Evolutionary conservation across 2,113 vertebrate species (phyloP).

Genomic region (Gallinago paraguaiae): DNA sequence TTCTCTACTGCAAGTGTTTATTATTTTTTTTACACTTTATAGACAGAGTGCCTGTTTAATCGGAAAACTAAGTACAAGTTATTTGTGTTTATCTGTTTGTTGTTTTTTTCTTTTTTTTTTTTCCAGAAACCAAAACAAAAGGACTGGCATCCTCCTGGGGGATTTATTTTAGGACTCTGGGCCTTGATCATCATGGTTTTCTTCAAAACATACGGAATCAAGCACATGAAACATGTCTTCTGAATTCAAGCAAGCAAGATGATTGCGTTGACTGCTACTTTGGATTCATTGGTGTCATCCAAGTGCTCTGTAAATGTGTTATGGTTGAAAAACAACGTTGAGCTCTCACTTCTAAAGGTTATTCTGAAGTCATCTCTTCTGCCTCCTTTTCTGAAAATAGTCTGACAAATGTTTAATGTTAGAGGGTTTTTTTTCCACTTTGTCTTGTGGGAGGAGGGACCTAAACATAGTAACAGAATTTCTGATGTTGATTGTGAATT

Average conservation of each 20-base stretch:
- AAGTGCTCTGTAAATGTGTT: neutral
- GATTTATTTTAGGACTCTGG: conserved; percentile 97
- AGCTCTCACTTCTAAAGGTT: neutral
- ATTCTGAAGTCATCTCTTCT: neutral
- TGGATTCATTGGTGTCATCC: neutral
- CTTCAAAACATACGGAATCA: conserved; percentile 95
- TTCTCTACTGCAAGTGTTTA: neutral
- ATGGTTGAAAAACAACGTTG: neutral
- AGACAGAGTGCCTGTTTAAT: neutral
- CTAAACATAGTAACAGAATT: neutral
- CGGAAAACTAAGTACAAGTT: neutral
- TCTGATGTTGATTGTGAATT: neutral
- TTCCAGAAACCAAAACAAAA: conserved; percentile 94
- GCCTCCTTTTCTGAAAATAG: neutral
- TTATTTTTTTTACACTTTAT: neutral
- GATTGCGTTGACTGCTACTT: neutral
- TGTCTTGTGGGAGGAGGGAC: neutral
- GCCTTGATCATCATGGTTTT: conserved; percentile 95
- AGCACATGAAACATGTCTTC: conserved; percentile 97
- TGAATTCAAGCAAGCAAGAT: conserved; percentile 64
- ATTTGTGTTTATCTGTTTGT: neutral
- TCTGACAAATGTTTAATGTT: neutral
- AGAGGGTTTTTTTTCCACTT: neutral
- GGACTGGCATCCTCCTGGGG: conserved; percentile 97
- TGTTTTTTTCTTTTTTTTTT: neutral